Conservation (phyloP, 2,113 vertebrate species). For the Fulica atra region DNA sequence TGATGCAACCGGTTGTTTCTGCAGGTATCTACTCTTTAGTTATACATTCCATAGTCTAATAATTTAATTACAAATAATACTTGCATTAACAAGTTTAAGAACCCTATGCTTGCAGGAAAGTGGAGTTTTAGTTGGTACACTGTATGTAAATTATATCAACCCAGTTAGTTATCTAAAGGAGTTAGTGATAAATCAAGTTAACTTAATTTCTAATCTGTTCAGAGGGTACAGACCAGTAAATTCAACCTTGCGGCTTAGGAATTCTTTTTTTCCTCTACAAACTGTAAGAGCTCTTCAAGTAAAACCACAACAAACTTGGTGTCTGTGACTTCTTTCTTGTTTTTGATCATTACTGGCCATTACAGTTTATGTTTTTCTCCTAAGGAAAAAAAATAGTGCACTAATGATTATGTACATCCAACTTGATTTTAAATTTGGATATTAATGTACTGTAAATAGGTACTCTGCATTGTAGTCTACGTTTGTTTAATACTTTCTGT, state of each 20-base stretch:
- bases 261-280: conserved; percentile 26
- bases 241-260: conserved; percentile 33
- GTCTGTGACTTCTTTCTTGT: conserved; percentile 70
- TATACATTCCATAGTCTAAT: conserved; percentile 79
- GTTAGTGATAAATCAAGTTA: conserved; percentile 66
- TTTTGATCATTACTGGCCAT: conserved; percentile 73
- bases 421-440: conserved; percentile 80
- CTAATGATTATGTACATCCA: conserved; percentile 82
- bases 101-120: conserved; percentile 40
- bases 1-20: conserved; percentile 70
- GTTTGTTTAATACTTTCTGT: conserved; percentile 91
- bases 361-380: conserved; percentile 62
- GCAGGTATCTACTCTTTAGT: conserved; percentile 69
- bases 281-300: conserved; percentile 69
- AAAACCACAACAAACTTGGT: conserved; percentile 66
- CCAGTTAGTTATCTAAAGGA: conserved; percentile 52
- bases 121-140: conserved; percentile 61
- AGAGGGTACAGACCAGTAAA: conserved; percentile 65
- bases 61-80: conserved; percentile 63
- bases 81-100: conserved; percentile 61
- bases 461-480: conserved; percentile 92
- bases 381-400: conserved; percentile 70
- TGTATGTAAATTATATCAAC: conserved; percentile 66
- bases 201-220: conserved; percentile 64
- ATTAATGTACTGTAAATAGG: conserved; percentile 97